Percentiles rank a stretch among this genome's conserved stretches.
These are phyloP conservation scores for Sphaeramia orbicularis DNA, from an alignment of 2,797 vertebrate genomes.

Conservation along the genomic window DNA sequence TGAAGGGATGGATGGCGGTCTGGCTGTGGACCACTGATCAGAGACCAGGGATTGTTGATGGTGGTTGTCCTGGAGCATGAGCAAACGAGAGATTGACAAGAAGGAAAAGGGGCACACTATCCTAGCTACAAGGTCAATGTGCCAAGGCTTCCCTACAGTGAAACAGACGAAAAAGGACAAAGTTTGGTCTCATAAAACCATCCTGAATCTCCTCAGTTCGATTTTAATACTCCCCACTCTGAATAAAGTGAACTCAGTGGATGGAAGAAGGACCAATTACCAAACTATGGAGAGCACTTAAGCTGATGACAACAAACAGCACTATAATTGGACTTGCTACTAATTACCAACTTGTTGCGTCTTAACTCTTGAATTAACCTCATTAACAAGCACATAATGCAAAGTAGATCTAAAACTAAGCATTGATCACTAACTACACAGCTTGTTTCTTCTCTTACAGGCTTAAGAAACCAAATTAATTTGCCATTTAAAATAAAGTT, in stretches of 20 bases:
- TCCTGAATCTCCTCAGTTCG: slow-evolving; percentile 13
- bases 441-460: background rate
- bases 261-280: slow-evolving; percentile 33
- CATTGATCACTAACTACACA: slow-evolving; percentile 19
- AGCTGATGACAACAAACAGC: slow-evolving; percentile 39
- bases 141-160: slow-evolving; percentile 1
- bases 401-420: slow-evolving; percentile 21
- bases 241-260: slow-evolving; percentile 11
- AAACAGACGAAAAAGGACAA: background rate
- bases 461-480: background rate
- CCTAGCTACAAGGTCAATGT: slow-evolving; percentile 13
- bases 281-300: slow-evolving; percentile 36
- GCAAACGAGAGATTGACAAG: slow-evolving; percentile 44
- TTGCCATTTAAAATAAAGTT: background rate
- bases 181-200: slow-evolving; percentile 28
- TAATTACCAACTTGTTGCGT: slow-evolving; percentile 26
- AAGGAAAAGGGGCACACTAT: slow-evolving; percentile 26
- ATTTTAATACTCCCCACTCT: slow-evolving; percentile 32
- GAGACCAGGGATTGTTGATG: slow-evolving; percentile 55
- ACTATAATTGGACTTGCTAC: slow-evolving; percentile 29
- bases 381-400: slow-evolving; percentile 26
- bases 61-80: slow-evolving; percentile 33
- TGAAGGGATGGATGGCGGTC: slow-evolving; percentile 37
- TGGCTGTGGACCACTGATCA: slow-evolving; percentile 57
- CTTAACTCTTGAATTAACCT: slow-evolving; percentile 38